Evolutionary conservation across 2,888 invertebrate species (phyloP), one percentile per base, ranked within the genome.

Genomic region (Dorcus hopei): DNA sequence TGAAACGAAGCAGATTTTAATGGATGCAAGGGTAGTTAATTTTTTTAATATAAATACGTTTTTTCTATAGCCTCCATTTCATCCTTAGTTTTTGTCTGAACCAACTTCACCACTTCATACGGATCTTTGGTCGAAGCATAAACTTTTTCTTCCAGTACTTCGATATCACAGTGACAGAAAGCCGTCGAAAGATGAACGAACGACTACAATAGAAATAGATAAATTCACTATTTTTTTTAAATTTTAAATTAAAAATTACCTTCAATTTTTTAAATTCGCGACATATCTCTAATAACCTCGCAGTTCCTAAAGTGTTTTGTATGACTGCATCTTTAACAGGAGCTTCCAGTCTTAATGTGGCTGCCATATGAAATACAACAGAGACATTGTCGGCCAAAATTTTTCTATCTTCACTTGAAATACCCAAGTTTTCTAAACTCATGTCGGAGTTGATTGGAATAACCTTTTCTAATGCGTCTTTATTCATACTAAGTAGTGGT

Each of bases 121-220:
- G 88, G 87, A 38, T 82, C 76, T 65, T 85, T 82, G 9, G 80
- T 58, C 0, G 87, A 80, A 0, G 87, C 84, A 73, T 96, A 95
- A 26, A 88, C 80, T 50, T 82, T 83, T 76, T 95, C 95, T 66
- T 92, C 90, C 9, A 95, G 73, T 0, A 85, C 76, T 0, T 82
- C 79, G 62, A 89, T 83, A 67, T 91, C 89, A 71, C 93, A 91
- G 72, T 95, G 92, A 65, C 93, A 91, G 77, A 92, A 95, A 0
- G 94, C 88, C 0, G 95, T 95, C 0, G 94, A 94, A 0, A 94
- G 87, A 76, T 95, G 93, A 2, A 92, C 82, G 65, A 91, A 83
- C 0, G 84, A 80, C 85, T 85, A 74, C 7, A 74, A 72, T 38
- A 40, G 54, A 52, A 7, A 42, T 42, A 1, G 42, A 8, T 16